Evolutionary conservation across 2,113 vertebrate species (phyloP), one percentile per base, ranked within the genome.

Genomic region (Chaetodon trifascialis): DNA sequence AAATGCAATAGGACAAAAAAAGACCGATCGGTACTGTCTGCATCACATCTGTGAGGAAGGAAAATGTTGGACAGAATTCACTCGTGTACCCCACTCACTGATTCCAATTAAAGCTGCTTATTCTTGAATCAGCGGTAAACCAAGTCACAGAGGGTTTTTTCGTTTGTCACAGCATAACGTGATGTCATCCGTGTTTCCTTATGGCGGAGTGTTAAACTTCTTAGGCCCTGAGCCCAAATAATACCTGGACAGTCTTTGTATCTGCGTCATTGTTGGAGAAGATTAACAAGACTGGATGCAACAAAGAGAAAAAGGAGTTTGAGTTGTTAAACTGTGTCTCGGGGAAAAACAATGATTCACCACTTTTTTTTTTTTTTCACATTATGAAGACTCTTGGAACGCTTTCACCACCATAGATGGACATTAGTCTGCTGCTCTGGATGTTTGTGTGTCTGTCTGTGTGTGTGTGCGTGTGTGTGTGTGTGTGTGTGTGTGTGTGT

Each of bases 341-440:
- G n/a, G 23, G 23, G 36, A 17, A 34, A 78, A 79, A 54, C 44
- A 49, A 19, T 89, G 88, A 91, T 87, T 93, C 89, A 91, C n/a
- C 17, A n/a, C 58, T 79, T 63, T 59, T 60, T 40, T 40, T 40
- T 40, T 40, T 40, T 40, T 60, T 55, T 47, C n/a, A 10, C 64
- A 80, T 75, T 83, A 74, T 59, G 30, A 5, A 63, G n/a, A 76
- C 49, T 54, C 16, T 30, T 30, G 44, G 25, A 60, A 40, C 63
- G 64, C 44, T 81, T 74, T 54, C 68, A 71, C 80, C 72, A 84
- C 91, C 92, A 90, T 91, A 94, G 82, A 94, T 82, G 93, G 93
- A 74, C 76, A 90, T 30, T 66, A n/a, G 51, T 70, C 71, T 87
- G 58, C 64, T 64, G 55, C 38, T 68, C 14, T 49, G 36, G 30